Percentiles rank a stretch among this genome's conserved stretches.
Evolutionary conservation across 1,140 invertebrate species (phyloP).

Genomic region (Drosophila novamexicana): DNA sequence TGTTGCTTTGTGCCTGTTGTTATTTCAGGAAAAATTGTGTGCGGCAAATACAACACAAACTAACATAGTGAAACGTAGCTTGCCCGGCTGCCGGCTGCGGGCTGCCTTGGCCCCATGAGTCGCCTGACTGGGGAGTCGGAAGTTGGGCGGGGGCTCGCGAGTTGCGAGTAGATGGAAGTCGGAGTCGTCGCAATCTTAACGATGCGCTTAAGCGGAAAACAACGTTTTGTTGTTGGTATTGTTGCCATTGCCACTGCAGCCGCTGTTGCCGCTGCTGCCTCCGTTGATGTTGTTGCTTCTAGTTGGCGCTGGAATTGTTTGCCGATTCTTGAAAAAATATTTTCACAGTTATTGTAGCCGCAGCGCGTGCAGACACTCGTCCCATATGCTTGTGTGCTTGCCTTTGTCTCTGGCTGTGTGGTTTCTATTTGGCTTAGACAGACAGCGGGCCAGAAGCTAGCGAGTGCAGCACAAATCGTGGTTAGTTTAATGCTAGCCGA

Average conservation of each 20-base stretch:
- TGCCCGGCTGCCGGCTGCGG: slow-evolving; percentile 8
- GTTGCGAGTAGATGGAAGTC: slow-evolving; percentile 14
- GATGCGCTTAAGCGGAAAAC: slow-evolving; percentile 80
- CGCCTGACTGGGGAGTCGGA: neutral
- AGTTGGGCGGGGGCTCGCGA: neutral
- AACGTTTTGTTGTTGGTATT: slow-evolving; percentile 62
- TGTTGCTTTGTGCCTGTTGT: slow-evolving; percentile 36
- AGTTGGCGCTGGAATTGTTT: slow-evolving; percentile 36
- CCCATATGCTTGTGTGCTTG: slow-evolving; percentile 3
- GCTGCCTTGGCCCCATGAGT: slow-evolving; percentile 3
- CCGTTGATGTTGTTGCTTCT: slow-evolving; percentile 7
- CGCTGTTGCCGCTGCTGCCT: slow-evolving; percentile 27
- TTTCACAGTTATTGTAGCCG: slow-evolving; percentile 41
- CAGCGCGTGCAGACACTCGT: slow-evolving; percentile 5
- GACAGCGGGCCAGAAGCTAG: neutral
- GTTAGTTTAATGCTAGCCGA: neutral
- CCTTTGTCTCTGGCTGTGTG: neutral
- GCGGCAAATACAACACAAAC: slow-evolving; percentile 58
- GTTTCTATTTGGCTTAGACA: neutral
- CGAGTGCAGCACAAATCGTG: slow-evolving; percentile 8
- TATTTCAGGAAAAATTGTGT: slow-evolving; percentile 28
- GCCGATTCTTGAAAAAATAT: slow-evolving; percentile 43
- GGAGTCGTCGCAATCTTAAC: slow-evolving; percentile 41
- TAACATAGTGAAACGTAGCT: slow-evolving; percentile 31
- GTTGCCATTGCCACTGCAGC: slow-evolving; percentile 23